These are phyloP conservation scores for Miichthys miiuy DNA, from an alignment of 2,797 vertebrate species.

Conservation along the genomic window DNA sequence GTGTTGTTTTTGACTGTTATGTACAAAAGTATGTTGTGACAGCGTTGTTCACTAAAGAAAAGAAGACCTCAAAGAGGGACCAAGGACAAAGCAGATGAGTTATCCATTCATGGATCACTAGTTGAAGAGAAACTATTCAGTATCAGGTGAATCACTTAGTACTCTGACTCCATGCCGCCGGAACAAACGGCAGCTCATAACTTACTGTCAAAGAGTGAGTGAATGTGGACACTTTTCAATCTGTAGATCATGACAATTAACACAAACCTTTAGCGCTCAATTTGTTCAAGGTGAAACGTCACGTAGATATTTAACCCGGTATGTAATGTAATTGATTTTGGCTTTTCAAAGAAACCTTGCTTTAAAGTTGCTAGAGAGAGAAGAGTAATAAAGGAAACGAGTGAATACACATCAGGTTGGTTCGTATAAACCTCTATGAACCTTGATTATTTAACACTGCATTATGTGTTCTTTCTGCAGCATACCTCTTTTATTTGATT, in stretches of 20 bases:
- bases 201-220: slow-evolving; percentile 25
- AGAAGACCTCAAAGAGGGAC: slow-evolving; percentile 45
- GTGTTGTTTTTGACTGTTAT: slow-evolving; percentile 43
- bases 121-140: slow-evolving; percentile 56
- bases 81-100: slow-evolving; percentile 54
- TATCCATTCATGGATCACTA: slow-evolving; percentile 45
- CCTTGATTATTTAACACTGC: slow-evolving; percentile 22
- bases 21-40: slow-evolving; percentile 21
- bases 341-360: slow-evolving; percentile 4
- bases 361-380: neutral
- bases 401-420: neutral
- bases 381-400: slow-evolving; percentile 12
- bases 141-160: slow-evolving; percentile 44
- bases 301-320: slow-evolving; percentile 36
- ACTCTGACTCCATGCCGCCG: slow-evolving; percentile 31
- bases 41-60: slow-evolving; percentile 43
- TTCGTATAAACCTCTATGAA: slow-evolving; percentile 13
- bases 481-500: slow-evolving; percentile 12
- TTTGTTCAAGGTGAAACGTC: slow-evolving; percentile 50
- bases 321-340: slow-evolving; percentile 22
- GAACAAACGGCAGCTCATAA: slow-evolving; percentile 35
- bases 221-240: slow-evolving; percentile 34
- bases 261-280: slow-evolving; percentile 23
- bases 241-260: slow-evolving; percentile 21
- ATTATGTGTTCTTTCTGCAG: neutral